Percentiles rank a stretch among this genome's conserved stretches.
Evolutionary conservation across 53 echinoderm and acorn worm species (phyloP).

Genomic region (Temnopleurus reevesii): DNA sequence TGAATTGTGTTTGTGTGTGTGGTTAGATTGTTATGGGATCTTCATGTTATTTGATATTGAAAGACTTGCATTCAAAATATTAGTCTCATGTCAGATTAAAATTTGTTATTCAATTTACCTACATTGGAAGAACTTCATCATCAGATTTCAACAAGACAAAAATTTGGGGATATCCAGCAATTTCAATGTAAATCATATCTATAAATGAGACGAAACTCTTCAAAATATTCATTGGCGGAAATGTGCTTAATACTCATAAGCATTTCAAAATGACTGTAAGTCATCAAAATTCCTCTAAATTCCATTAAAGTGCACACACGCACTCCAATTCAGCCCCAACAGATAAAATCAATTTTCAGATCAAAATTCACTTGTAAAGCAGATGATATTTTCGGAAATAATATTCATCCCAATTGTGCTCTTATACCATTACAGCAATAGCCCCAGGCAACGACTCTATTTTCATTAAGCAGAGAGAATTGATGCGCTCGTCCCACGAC

Average conservation of each 20-base stretch:
- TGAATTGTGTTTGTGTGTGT: no score
- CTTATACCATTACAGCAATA: background rate
- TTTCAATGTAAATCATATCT: no score
- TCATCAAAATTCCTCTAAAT: background rate
- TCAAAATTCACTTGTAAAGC: background rate
- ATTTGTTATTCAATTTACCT: no score
- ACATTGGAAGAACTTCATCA: no score
- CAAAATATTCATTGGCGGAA: no score
- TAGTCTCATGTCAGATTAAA: no score
- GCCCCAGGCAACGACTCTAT: background rate
- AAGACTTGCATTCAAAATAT: no score
- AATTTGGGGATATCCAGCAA: no score
- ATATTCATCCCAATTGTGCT: slow-evolving; percentile 22
- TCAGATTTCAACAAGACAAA: no score
- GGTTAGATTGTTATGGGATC: no score
- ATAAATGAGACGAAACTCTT: no score
- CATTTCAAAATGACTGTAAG: background rate
- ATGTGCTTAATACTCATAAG: background rate
- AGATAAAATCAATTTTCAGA: background rate
- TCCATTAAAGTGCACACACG: background rate
- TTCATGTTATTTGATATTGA: no score
- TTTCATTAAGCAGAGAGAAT: background rate
- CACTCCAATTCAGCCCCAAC: background rate
- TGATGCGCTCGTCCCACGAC: slow-evolving; percentile 20
- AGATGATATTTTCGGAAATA: background rate